Conservation (phyloP, 2,888 invertebrate genomes). For the Nomada fabriciana region DNA sequence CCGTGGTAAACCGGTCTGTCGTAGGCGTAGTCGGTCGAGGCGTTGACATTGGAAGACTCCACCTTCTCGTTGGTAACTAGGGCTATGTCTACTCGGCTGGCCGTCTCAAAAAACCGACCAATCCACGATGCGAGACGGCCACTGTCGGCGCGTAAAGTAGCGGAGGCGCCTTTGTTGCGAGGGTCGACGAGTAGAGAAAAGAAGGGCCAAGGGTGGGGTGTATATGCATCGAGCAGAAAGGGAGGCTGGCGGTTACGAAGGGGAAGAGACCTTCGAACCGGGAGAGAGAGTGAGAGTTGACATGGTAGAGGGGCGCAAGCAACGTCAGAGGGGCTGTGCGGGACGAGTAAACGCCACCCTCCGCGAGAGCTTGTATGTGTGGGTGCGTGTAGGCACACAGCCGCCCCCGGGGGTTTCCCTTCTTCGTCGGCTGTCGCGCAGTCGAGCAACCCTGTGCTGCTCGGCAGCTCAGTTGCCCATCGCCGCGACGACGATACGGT, state of each 20-base stretch:
- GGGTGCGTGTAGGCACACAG: conserved; percentile 60
- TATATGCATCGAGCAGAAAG: conserved; percentile 29
- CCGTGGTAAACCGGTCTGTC: conserved; percentile 74
- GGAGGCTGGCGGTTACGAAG: conserved; percentile 34
- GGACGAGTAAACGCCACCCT: conserved; percentile 69
- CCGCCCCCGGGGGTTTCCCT: conserved; percentile 75
- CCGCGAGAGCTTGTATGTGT: conserved; percentile 44
- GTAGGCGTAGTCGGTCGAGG: conserved; percentile 81
- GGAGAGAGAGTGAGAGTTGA: neutral
- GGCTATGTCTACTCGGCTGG: conserved; percentile 83
- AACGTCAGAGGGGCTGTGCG: conserved; percentile 55
- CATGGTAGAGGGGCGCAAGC: conserved; percentile 13
- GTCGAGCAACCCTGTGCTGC: conserved; percentile 78
- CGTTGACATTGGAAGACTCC: conserved; percentile 77
- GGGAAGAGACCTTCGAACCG: conserved; percentile 17
- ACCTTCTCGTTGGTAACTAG: conserved; percentile 81
- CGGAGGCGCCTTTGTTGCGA: conserved; percentile 74
- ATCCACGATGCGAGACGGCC: conserved; percentile 84
- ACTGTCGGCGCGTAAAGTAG: conserved; percentile 79
- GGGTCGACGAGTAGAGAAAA: conserved; percentile 56
- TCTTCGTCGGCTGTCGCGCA: conserved; percentile 71
- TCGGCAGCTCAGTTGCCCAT: conserved; percentile 82
- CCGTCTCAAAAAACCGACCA: conserved; percentile 83
- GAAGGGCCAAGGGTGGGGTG: conserved; percentile 51
- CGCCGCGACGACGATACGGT: conserved; percentile 75